Conservation (phyloP, 2,113 vertebrate genomes). For the Paracanthobrama guichenoti region DNA sequence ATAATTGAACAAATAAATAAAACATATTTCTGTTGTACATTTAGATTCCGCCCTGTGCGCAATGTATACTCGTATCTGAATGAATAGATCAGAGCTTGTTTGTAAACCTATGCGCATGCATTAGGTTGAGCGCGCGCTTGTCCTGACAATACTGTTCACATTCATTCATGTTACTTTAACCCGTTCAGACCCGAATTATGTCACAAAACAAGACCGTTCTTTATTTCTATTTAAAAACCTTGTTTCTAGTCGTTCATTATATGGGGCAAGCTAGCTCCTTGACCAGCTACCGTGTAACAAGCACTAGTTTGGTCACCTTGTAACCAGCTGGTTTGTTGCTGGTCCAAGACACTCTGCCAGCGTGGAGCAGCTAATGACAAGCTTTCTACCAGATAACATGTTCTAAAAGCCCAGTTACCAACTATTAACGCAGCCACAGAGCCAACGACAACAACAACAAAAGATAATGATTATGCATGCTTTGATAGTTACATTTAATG, state of each 20-base stretch:
- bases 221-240: neutral
- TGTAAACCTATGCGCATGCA: slow-evolving; percentile 44
- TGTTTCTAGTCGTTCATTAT: neutral
- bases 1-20: neutral
- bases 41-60: neutral
- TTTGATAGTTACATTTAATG: too few species aligned
- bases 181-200: neutral
- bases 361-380: too few species aligned
- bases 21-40: neutral
- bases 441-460: neutral
- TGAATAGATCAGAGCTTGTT: slow-evolving; percentile 29
- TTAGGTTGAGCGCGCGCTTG: slow-evolving; percentile 27
- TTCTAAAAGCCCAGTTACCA: neutral
- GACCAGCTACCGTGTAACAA: neutral
- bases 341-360: neutral
- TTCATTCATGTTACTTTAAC: slow-evolving; percentile 22
- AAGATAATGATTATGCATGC: neutral
- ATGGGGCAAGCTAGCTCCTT: neutral
- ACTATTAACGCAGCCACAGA: neutral
- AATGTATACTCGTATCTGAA: neutral
- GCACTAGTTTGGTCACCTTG: neutral
- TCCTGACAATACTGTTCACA: slow-evolving; percentile 15
- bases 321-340: neutral
- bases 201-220: neutral
- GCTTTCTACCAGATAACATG: neutral